Evolutionary conservation across 1,140 invertebrate genomes (phyloP).

Genomic region (Drosophila persimilis): DNA sequence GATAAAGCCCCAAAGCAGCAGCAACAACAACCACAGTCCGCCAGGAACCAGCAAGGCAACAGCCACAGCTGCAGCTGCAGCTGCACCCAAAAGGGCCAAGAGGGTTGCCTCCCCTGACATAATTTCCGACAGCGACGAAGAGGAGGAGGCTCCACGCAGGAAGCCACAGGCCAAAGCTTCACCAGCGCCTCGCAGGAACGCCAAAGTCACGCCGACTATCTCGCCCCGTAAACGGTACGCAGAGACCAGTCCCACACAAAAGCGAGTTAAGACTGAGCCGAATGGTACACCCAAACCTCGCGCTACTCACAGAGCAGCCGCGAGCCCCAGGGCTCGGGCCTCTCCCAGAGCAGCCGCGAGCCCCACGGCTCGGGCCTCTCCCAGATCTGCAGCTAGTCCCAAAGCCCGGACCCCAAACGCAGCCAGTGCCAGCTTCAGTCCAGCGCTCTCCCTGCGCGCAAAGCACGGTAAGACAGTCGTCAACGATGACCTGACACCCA

Average conservation of each 20-base stretch:
- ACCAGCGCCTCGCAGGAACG: conserved; percentile 19
- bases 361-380: not conserved
- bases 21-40: conserved; percentile 54
- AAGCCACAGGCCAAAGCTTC: not conserved
- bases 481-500: conserved; percentile 75
- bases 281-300: conserved; percentile 6
- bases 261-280: conserved; percentile 47
- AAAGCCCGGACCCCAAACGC: conserved; percentile 6
- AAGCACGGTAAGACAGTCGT: conserved; percentile 69
- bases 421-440: conserved; percentile 67
- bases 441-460: conserved; percentile 55
- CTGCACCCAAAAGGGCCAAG: conserved; percentile 27
- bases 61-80: no score
- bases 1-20: conserved; percentile 44
- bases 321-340: not conserved
- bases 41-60: conserved; percentile 35
- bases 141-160: conserved; percentile 24
- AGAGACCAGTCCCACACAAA: conserved; percentile 23
- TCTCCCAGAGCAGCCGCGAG: not conserved
- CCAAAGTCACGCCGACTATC: conserved; percentile 41
- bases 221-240: conserved; percentile 48
- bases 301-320: not conserved
- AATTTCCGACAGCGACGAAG: conserved; percentile 84
- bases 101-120: conserved; percentile 62
- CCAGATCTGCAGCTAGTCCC: not conserved